A percentile compares a stretch with the other conserved stretches of the same genome.
phyloP scores from a whole-genome alignment of 2,113 vertebrate species.

The Halcyon malimbica region DNA sequence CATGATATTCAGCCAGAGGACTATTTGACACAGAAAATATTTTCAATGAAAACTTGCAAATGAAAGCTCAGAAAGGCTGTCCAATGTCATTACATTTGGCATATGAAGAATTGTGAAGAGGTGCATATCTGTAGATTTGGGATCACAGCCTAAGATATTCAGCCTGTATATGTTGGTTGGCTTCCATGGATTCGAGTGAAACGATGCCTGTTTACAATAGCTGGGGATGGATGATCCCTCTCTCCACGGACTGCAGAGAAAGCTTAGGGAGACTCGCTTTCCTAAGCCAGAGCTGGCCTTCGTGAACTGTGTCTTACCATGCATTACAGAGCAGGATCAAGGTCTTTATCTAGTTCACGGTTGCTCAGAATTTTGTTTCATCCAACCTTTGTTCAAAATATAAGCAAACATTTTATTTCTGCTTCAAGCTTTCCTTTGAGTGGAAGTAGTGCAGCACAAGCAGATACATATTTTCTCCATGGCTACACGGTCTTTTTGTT shows the following conservation, averaged over 20 bases:
- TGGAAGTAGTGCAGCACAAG: not conserved
- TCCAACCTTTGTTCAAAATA: not conserved
- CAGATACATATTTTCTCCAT: not conserved
- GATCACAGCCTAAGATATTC: not conserved
- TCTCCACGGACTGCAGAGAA: not conserved
- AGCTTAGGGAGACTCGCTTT: conserved; percentile 9
- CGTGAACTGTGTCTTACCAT: not conserved
- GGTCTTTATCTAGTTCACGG: not conserved
- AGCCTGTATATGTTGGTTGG: not conserved
- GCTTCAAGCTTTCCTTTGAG: not conserved
- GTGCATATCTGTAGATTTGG: conserved; percentile 1
- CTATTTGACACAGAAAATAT: not conserved
- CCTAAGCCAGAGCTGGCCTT: conserved; percentile 34
- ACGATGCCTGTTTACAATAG: not conserved
- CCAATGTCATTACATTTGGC: not conserved
- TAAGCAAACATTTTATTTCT: conserved; percentile 25
- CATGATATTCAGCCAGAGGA: not conserved
- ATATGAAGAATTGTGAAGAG: not conserved
- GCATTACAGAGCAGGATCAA: conserved; percentile 43
- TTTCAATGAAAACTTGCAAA: not conserved
- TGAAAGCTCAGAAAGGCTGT: not conserved
- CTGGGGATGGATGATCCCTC: not conserved
- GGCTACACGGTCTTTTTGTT: conserved; percentile 16
- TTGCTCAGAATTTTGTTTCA: conserved; percentile 35
- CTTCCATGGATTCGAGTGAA: not conserved